Conservation (phyloP, 1,140 invertebrate genomes). For the Pinna nobilis region DNA sequence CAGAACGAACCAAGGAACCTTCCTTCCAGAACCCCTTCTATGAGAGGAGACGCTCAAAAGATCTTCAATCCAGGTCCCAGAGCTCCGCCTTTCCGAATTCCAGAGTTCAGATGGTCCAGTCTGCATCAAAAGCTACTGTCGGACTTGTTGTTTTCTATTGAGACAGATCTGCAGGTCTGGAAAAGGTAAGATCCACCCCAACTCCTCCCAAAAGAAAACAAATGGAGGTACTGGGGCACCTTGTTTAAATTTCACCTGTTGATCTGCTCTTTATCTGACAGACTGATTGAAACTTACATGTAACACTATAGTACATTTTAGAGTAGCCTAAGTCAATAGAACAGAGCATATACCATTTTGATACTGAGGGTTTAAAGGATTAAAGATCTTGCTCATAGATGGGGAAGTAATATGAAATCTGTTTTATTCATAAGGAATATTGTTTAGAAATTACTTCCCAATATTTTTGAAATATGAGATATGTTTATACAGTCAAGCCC, state of each 20-base stretch:
- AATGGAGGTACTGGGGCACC: no score
- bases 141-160: slow-evolving; percentile 97
- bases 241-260: neutral
- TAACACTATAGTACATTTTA: neutral
- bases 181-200: slow-evolving; percentile 72
- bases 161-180: slow-evolving; percentile 98
- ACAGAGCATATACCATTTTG: no score
- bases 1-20: slow-evolving; percentile 13
- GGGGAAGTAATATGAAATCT: no score
- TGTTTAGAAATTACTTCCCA: no score
- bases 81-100: slow-evolving; percentile 97
- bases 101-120: slow-evolving; percentile 99
- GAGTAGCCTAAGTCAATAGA: neutral
- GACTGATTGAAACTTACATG: slow-evolving; percentile 83
- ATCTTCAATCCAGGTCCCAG: slow-evolving; percentile 94
- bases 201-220: no score
- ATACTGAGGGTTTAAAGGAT: no score
- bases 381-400: no score
- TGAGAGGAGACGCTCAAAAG: slow-evolving; percentile 10
- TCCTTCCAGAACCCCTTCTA: slow-evolving; percentile 30
- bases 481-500: no score
- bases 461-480: slow-evolving; percentile 15
- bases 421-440: no score
- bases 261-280: slow-evolving; percentile 82
- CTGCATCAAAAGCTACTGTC: slow-evolving; percentile 97